Evolutionary conservation across 1,140 invertebrate species (phyloP), one percentile per base, ranked within the genome.

Genomic region (Pollicipes pollicipes): DNA sequence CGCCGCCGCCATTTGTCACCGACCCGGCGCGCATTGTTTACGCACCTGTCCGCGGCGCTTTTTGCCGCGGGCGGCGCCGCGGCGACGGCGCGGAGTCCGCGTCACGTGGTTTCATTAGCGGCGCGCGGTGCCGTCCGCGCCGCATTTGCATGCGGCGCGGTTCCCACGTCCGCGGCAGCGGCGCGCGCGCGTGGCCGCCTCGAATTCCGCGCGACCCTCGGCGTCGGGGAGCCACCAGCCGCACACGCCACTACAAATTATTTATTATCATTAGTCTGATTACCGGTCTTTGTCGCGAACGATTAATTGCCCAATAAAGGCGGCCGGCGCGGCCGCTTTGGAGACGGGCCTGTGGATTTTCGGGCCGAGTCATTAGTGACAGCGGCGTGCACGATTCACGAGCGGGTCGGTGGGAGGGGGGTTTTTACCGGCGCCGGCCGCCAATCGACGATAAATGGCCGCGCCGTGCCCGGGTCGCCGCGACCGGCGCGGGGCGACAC

Each of bases 311-410:
- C 45, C 45, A 58, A 58, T 58, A 58, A 58, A 58, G 45, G 45
- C 45, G 45, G 45, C 45, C n/a, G 45, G 45, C 45, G 45, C 13
- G 13, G 45, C 13, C 45, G 45, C 45, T 58, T 58, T 58, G 45
- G 45, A 58, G 45, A 21, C 45, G 45, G n/a, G 45, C 45, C 45
- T 58, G 45, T 58, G 45, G 45, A 58, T 58, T 58, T 58, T 58
- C 45, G 45, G n/a, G 45, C 45, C 45, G 45, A n/a, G 45, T 58
- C 45, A 58, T 58, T 58, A 58, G 45, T 58, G 45, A 58, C 45
- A 58, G 24, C 13, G 45, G 13, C 13, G 45, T 21, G 10, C 2
- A 58, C 45, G 45, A 58, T 58, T 58, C 45, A 58, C 45, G 45
- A 58, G 45, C 45, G 45, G 45, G 2, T 10, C 45, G 45, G 45